Conservation (phyloP, 2,113 vertebrate genomes). For the Tenebrosternarchus preto region DNA sequence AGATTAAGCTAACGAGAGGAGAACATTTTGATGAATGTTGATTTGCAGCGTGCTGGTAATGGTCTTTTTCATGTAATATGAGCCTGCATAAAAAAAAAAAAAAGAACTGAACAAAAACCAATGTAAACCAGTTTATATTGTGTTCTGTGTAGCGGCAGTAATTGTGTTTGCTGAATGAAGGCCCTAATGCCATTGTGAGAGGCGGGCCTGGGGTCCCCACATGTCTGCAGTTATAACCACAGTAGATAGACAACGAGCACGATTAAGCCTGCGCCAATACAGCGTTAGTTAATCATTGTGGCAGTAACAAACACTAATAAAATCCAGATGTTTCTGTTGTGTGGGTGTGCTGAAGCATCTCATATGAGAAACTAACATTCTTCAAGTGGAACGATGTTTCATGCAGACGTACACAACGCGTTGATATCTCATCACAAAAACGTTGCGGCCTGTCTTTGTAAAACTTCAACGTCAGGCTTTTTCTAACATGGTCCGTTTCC, state of each 20-base stretch:
- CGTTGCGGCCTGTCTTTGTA: neutral
- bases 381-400: neutral
- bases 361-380: neutral
- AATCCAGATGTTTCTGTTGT: neutral
- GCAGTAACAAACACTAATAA: neutral
- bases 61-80: neutral
- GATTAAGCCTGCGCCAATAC: neutral
- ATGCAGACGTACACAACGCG: neutral
- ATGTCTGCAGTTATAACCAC: neutral
- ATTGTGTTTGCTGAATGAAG: neutral
- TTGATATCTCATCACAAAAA: neutral
- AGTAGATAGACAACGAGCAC: neutral
- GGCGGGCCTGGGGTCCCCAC: too few species aligned
- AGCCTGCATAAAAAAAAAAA: neutral
- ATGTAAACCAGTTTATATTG: conserved; percentile 12
- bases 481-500: neutral
- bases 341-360: neutral
- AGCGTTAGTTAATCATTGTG: neutral
- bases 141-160: neutral
- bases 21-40: conserved; percentile 2
- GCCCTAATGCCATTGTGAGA: neutral
- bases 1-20: too few species aligned
- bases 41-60: neutral
- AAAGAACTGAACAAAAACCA: conserved; percentile 11
- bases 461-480: neutral